phyloP scores from a whole-genome alignment of 2,888 invertebrate species.

The Gortyna flavago region DNA sequence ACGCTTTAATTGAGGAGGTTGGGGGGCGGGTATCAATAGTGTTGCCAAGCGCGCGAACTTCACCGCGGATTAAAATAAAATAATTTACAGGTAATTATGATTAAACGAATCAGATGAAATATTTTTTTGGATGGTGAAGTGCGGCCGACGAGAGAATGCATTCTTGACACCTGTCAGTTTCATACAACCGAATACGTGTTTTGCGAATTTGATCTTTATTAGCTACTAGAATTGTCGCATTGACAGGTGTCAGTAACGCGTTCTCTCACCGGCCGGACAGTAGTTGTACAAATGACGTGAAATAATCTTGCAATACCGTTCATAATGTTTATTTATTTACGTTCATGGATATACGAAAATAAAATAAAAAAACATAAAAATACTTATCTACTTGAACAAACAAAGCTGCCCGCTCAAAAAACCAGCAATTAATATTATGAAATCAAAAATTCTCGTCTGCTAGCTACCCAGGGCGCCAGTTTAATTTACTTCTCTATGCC shows the following conservation, averaged over 20 bases:
- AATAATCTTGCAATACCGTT: neutral
- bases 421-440: slow-evolving; percentile 27
- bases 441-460: slow-evolving; percentile 30
- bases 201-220: too few relatives aligned
- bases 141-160: too few relatives aligned
- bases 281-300: neutral
- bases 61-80: neutral
- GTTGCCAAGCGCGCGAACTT: slow-evolving; percentile 58
- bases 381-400: neutral
- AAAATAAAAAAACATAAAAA: neutral
- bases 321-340: neutral
- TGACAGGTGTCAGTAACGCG: too few relatives aligned
- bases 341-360: neutral
- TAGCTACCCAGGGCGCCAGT: slow-evolving; percentile 64
- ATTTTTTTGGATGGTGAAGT: too few relatives aligned
- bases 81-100: neutral
- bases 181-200: too few relatives aligned
- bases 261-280: too few relatives aligned
- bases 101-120: neutral
- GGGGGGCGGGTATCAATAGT: slow-evolving; percentile 40
- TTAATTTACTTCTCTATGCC: slow-evolving; percentile 69
- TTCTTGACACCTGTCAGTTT: too few relatives aligned
- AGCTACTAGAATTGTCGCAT: too few relatives aligned
- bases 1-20: slow-evolving; percentile 68
- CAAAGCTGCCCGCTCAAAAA: neutral